phyloP scores from a whole-genome alignment of 2,797 vertebrate genomes.

The Kryptopterus vitreolus region DNA sequence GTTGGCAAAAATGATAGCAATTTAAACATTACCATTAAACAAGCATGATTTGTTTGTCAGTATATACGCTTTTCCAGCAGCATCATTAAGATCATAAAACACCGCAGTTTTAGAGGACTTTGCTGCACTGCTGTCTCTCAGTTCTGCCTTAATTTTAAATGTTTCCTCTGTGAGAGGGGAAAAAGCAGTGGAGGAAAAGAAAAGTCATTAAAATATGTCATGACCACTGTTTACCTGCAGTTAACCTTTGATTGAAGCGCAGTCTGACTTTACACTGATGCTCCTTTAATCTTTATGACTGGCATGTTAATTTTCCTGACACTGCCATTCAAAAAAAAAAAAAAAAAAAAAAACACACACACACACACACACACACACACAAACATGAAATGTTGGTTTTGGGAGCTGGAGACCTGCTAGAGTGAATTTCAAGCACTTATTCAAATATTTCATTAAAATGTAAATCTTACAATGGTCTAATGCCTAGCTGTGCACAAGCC shows the following conservation, averaged over 20 bases:
- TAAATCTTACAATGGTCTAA: slow-evolving; percentile 79
- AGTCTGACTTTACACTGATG: slow-evolving; percentile 80
- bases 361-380: slow-evolving; percentile 88
- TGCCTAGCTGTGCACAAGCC: slow-evolving; percentile 81
- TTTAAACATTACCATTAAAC: too few species aligned
- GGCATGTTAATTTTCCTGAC: slow-evolving; percentile 80
- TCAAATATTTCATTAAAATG: slow-evolving; percentile 91
- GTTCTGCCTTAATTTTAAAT: slow-evolving; percentile 56
- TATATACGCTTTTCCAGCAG: too few species aligned
- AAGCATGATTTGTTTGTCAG: too few species aligned
- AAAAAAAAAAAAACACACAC: slow-evolving; percentile 85
- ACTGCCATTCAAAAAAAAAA: slow-evolving; percentile 86
- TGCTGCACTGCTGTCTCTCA: slow-evolving; percentile 47
- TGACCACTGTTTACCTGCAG: slow-evolving; percentile 77
- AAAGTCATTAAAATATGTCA: slow-evolving; percentile 75
- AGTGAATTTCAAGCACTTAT: slow-evolving; percentile 87
- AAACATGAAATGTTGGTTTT: slow-evolving; percentile 85
- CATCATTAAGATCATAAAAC: slow-evolving; percentile 10
- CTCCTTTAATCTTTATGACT: slow-evolving; percentile 79
- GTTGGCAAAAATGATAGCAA: too few species aligned
- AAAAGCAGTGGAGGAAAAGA: neutral
- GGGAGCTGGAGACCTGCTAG: slow-evolving; percentile 75
- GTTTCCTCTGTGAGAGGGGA: slow-evolving; percentile 26
- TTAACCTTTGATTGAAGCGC: slow-evolving; percentile 73
- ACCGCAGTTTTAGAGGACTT: slow-evolving; percentile 34